Evolutionary conservation across 2,113 vertebrate genomes (phyloP), one percentile per base, ranked within the genome.

Genomic region (Machaerirhynchus nigripectus): DNA sequence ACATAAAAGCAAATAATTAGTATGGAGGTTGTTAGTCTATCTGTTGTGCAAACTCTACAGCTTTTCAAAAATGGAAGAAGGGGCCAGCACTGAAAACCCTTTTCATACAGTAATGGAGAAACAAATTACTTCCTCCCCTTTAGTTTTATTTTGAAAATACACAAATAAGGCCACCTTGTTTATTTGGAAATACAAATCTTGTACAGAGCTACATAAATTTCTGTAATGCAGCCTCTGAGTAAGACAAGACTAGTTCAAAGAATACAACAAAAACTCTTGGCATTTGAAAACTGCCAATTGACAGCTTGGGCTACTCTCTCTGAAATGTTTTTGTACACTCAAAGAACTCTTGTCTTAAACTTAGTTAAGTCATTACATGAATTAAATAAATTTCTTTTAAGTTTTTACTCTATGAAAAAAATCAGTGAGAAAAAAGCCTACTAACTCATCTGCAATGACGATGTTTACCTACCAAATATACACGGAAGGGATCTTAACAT

Each of bases 1-100:
- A 70, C 26, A 77, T 33, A 92, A 85, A 96, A 95, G 47, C 8
- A 83, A 96, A 87, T 50, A 52, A 74, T 95, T 83, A 97, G 87
- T 14, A 95, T 46, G 14, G 49, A 79, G 28, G 61, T 44, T 40
- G 39, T 84, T 76, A 73, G 47, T 35, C 44, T 27, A 86, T 6
- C n/a, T 84, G 16, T 31, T 19, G 16, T 27, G 15, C 70, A 76
- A 88, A 26, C 21, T 42, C 52, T 15, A 77, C 10, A 84, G 23
- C 39, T 79, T 82, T 65, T 18, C 69, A 40, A 84, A 77, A 78
- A 84, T 4, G 8, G 27, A 40, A 73, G 15, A 73, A 9, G 11
- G 2, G 16, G 13, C 4, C 47, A 73, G 46, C 27, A 90, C 15
- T 39, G n/a, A 42, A 79, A 91, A 76, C 5, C 2, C 16, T 37